phyloP scores from a whole-genome alignment of 2,113 vertebrate genomes.

The Leptobrachium ailaonicum region DNA sequence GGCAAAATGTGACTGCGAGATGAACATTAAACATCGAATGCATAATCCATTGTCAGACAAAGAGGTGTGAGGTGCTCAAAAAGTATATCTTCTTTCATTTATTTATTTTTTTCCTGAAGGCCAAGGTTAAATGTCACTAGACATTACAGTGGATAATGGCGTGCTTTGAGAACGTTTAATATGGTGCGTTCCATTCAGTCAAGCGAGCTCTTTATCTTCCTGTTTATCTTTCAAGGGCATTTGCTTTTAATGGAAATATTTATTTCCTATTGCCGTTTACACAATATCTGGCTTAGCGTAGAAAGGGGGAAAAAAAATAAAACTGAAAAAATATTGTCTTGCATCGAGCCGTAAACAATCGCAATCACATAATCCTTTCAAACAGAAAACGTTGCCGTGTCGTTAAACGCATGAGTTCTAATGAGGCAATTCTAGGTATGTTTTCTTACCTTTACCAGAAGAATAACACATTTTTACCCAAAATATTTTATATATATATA shows the following conservation, averaged over 20 bases:
- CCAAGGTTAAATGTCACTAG: slow-evolving; percentile 48
- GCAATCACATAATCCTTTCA: too few relatives aligned
- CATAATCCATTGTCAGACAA: slow-evolving; percentile 59
- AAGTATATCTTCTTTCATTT: not conserved
- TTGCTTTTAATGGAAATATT: slow-evolving; percentile 38
- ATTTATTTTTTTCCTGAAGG: slow-evolving; percentile 59
- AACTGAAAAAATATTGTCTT: not conserved
- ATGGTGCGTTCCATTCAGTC: slow-evolving; percentile 51
- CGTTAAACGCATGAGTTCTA: too few relatives aligned
- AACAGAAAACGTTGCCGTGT: too few relatives aligned
- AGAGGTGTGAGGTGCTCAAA: slow-evolving; percentile 52
- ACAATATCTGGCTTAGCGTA: slow-evolving; percentile 11
- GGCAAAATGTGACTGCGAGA: slow-evolving; percentile 65
- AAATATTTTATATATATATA: too few relatives aligned
- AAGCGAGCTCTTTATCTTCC: slow-evolving; percentile 50
- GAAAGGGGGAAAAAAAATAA: not conserved
- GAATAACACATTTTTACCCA: too few relatives aligned
- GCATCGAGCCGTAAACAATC: not conserved
- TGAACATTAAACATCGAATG: slow-evolving; percentile 58
- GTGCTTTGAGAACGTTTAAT: slow-evolving; percentile 58
- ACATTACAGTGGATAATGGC: slow-evolving; percentile 47
- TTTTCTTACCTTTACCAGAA: too few relatives aligned
- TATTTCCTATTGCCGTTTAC: slow-evolving; percentile 28
- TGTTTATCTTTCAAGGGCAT: slow-evolving; percentile 53
- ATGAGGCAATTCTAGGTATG: too few relatives aligned